Percentiles rank a stretch among this genome's conserved stretches.
These are phyloP conservation scores for Orcinus orca DNA, from an alignment of 2,113 vertebrate species.

Conservation along the genomic window DNA sequence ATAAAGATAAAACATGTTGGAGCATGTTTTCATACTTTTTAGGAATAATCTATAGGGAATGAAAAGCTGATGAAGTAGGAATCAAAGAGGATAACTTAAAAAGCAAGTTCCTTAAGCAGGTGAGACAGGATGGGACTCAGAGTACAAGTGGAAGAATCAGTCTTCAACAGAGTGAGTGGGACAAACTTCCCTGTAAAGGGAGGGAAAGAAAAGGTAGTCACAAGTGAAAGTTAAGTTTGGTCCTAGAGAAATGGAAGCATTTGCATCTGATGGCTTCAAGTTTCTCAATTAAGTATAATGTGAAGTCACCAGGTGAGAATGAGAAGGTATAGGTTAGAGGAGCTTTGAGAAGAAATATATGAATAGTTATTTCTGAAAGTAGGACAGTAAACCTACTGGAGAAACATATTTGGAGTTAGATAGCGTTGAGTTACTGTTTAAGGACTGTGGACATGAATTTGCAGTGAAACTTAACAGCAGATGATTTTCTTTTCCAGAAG, in stretches of 20 bases:
- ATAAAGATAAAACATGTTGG: neutral
- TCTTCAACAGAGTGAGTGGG: neutral
- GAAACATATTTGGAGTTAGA: neutral
- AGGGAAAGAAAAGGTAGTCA: neutral
- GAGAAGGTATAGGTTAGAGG: neutral
- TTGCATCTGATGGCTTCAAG: neutral
- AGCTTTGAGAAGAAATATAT: neutral
- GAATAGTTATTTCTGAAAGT: neutral
- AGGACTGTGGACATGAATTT: neutral
- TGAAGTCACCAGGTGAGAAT: neutral
- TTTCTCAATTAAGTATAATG: neutral
- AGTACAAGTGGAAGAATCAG: neutral
- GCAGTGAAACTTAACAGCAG: neutral
- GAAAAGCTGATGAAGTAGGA: neutral
- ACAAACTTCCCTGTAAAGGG: neutral
- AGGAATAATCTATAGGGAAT: neutral
- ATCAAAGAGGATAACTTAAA: neutral
- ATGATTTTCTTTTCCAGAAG: neutral
- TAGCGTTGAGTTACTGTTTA: neutral
- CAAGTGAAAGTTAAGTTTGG: neutral
- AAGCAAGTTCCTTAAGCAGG: neutral
- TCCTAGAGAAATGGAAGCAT: neutral
- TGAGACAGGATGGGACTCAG: neutral
- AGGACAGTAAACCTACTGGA: neutral
- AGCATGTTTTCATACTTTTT: neutral